A percentile compares a stretch with the other conserved stretches of the same genome.
Conservation (phyloP, 1,140 invertebrate genomes). For the Drosophila aff. region DNA sequence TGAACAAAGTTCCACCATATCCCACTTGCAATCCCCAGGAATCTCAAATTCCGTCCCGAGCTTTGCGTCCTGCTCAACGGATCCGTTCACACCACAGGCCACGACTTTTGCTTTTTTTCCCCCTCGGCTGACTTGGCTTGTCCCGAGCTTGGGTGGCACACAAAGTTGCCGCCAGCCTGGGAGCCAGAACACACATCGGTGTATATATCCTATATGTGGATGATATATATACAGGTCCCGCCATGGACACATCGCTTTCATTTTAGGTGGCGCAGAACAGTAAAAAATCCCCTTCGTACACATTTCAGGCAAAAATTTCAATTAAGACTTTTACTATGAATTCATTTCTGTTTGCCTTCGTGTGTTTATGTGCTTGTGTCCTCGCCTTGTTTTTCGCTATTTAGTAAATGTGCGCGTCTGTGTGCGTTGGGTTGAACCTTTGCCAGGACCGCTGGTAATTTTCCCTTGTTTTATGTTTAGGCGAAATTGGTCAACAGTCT, state of each 20-base stretch:
- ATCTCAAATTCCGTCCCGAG: conserved; percentile 16
- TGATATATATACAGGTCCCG: conserved; percentile 51
- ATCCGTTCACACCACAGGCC: conserved; percentile 55
- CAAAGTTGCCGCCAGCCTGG: conserved; percentile 54
- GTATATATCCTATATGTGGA: conserved; percentile 40
- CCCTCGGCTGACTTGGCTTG: conserved; percentile 21
- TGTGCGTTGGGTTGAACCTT: conserved; percentile 46
- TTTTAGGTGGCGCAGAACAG: conserved; percentile 67
- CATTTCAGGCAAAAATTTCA: conserved; percentile 80
- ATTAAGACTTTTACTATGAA: conserved; percentile 82
- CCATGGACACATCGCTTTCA: conserved; percentile 63
- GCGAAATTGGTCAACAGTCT: conserved; percentile 68
- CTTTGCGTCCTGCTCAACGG: conserved; percentile 32
- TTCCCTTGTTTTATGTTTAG: conserved; percentile 64
- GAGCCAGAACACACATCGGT: conserved; percentile 24
- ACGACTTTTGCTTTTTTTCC: conserved; percentile 63
- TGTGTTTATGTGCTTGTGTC: conserved; percentile 30
- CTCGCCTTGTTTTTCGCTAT: conserved; percentile 49
- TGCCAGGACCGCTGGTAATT: conserved; percentile 55
- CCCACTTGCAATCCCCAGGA: conserved; percentile 25
- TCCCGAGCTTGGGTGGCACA: conserved; percentile 52
- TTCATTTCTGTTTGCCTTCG: conserved; percentile 65
- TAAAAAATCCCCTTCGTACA: conserved; percentile 68
- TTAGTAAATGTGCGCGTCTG: conserved; percentile 17
- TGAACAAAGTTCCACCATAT: conserved; percentile 42